These are phyloP conservation scores for Rhogogaster chlorosoma DNA, from an alignment of 2,888 invertebrate genomes.

Conservation along the genomic window DNA sequence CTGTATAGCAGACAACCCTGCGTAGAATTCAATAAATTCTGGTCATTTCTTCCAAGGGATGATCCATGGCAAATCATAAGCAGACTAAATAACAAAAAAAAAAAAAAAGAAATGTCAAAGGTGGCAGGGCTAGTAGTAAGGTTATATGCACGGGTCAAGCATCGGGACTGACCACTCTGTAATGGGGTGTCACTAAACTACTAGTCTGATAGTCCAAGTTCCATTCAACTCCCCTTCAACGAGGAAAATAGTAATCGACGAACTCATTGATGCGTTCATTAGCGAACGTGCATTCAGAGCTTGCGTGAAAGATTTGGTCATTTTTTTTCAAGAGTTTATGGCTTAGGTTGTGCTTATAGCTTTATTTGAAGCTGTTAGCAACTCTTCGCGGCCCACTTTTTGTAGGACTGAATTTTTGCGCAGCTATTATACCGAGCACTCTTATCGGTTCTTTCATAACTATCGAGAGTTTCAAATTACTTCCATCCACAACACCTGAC, in stretches of 20 bases:
- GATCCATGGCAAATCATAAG: neutral
- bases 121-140: neutral
- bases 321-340: neutral
- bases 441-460: too few relatives aligned
- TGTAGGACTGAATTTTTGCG: too few relatives aligned
- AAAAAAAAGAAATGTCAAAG: neutral
- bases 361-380: neutral
- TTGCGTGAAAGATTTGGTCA: neutral
- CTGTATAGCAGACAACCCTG: neutral
- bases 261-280: neutral
- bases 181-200: neutral
- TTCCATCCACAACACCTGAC: too few relatives aligned
- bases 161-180: neutral
- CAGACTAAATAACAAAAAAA: neutral
- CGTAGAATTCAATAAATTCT: neutral
- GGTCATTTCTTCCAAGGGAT: neutral
- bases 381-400: neutral
- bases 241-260: neutral
- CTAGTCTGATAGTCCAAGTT: neutral
- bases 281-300: neutral
- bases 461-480: too few relatives aligned
- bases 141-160: neutral
- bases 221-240: neutral
- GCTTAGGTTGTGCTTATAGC: neutral
- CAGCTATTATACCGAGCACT: too few relatives aligned